A percentile compares a stretch with the other conserved stretches of the same genome.
phyloP scores from a whole-genome alignment of 2,797 vertebrate genomes.

The Etheostoma nigrum region DNA sequence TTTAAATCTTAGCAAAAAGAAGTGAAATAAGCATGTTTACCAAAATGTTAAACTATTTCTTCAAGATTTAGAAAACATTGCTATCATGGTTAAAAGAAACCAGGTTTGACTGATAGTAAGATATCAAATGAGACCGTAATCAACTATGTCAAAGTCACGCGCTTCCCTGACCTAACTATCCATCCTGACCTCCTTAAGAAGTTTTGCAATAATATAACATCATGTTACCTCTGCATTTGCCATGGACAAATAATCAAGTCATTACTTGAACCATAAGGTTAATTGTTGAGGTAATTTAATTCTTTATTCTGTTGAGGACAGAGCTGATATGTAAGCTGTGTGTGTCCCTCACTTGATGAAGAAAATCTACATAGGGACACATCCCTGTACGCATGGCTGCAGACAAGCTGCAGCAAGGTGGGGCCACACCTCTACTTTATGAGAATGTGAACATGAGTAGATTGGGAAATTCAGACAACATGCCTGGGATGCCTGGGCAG shows the following conservation, averaged over 20 bases:
- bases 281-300: neutral
- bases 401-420: slow-evolving; percentile 74
- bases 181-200: neutral
- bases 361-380: slow-evolving; percentile 44
- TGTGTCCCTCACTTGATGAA: slow-evolving; percentile 22
- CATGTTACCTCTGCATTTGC: neutral
- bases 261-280: neutral
- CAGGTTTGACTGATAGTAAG: neutral
- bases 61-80: neutral
- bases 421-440: slow-evolving; percentile 67
- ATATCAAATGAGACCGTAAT: neutral
- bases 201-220: neutral
- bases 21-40: no score
- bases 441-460: slow-evolving; percentile 67
- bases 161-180: neutral
- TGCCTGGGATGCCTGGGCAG: slow-evolving; percentile 81
- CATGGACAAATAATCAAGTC: neutral
- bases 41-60: neutral
- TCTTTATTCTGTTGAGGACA: neutral
- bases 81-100: slow-evolving; percentile 14
- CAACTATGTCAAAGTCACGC: neutral
- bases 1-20: neutral
- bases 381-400: slow-evolving; percentile 54
- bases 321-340: neutral
- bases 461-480: slow-evolving; percentile 77